Percentiles rank a stretch among this genome's conserved stretches.
These are phyloP conservation scores for Phanerotoma sp. DNA, from an alignment of 2,888 invertebrate species.

Conservation along the genomic window DNA sequence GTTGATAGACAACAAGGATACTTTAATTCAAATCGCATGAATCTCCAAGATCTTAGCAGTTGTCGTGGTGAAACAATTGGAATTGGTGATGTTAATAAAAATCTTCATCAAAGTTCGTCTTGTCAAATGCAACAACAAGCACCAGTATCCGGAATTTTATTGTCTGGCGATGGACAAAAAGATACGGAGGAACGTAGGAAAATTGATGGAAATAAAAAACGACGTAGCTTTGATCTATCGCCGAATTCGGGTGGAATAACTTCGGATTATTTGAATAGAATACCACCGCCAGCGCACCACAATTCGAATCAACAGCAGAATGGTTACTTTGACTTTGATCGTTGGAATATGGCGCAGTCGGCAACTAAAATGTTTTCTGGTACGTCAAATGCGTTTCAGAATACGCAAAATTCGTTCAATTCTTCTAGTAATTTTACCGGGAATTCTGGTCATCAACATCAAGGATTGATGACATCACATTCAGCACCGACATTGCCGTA, in stretches of 20 bases:
- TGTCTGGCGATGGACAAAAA: conserved; percentile 47
- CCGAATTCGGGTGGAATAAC: conserved; percentile 59
- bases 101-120: conserved; percentile 63
- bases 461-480: conserved; percentile 67
- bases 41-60: conserved; percentile 71
- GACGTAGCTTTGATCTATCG: conserved; percentile 65
- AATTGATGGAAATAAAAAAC: conserved; percentile 56
- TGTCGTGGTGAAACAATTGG: conserved; percentile 77
- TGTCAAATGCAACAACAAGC: conserved; percentile 64
- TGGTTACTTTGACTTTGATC: conserved; percentile 77
- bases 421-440: conserved; percentile 59
- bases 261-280: conserved; percentile 61
- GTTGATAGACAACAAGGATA: conserved; percentile 66
- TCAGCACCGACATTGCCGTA: conserved; percentile 69
- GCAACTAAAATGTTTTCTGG: conserved; percentile 70
- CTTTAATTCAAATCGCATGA: conserved; percentile 66
- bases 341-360: conserved; percentile 76
- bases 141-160: conserved; percentile 36
- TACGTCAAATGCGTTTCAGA: conserved; percentile 61
- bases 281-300: conserved; percentile 74
- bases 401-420: conserved; percentile 62
- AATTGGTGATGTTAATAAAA: conserved; percentile 75
- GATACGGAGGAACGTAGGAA: conserved; percentile 54
- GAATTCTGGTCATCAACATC: conserved; percentile 64
- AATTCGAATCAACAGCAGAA: conserved; percentile 63